phyloP scores from a whole-genome alignment of 2,888 invertebrate species.

The Heliconius aoede region DNA sequence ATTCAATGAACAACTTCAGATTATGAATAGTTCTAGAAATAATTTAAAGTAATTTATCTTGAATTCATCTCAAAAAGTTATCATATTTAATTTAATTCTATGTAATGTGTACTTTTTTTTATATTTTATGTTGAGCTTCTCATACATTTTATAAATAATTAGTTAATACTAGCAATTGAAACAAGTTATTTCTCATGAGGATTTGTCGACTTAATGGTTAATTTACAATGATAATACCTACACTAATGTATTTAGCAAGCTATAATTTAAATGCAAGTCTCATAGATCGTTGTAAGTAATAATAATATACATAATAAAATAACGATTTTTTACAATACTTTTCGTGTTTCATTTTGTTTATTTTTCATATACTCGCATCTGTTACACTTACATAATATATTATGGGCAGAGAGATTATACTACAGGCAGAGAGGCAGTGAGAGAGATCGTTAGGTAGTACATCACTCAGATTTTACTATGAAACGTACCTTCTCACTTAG shows the following conservation, averaged over 20 bases:
- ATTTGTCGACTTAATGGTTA: background rate
- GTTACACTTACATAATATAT: background rate
- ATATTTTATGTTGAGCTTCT: background rate
- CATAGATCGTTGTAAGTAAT: constrained; percentile 28
- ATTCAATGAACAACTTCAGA: background rate
- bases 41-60: no score
- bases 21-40: background rate
- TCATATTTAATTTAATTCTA: background rate
- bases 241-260: background rate
- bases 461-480: no score
- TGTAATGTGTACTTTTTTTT: background rate
- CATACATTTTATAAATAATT: background rate
- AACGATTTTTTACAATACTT: constrained; percentile 35
- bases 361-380: no score
- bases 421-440: no score
- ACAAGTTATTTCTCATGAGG: background rate
- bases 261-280: constrained; percentile 31
- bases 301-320: constrained; percentile 32
- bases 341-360: constrained; percentile 6
- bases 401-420: no score
- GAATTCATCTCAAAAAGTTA: no score
- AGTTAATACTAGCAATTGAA: background rate
- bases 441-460: no score
- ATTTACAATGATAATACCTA: constrained; percentile 1
- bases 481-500: no score